Evolutionary conservation across 1,140 invertebrate genomes (phyloP), one percentile per base, ranked within the genome.

Genomic region (Drosophila kepulauana): DNA sequence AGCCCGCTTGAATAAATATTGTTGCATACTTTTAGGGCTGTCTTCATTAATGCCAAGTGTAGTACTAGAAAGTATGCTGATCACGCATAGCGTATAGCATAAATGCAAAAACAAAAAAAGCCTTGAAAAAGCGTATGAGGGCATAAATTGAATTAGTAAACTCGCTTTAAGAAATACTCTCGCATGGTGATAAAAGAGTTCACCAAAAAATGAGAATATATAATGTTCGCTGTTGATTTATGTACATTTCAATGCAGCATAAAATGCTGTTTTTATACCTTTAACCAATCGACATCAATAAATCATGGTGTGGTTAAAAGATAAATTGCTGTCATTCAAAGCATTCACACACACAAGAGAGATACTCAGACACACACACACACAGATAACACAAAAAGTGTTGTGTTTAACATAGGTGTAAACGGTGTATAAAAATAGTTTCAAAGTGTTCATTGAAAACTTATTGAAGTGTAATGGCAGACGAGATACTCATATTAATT

Each of bases 361-460:
- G 1, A 33, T 48, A 45, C 51, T 25, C 15, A 35, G 16, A 41
- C 16, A 30, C 56, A 52, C 16, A 51, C 16, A 51, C n/a, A 41
- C 25, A 57, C 58, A 41, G 4, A 20, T 3, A 43, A 43, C 38
- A 15, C 35, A 73, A 30, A 49, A 38, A 75, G 70, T 86, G 49
- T 66, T 74, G 49, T 69, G 49, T 69, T 75, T 59, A 68, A 72
- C 70, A 75, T 73, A 67, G 75, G 73, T 81, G 77, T 81, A 79
- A 89, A 81, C 62, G 70, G 82, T 81, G 81, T 85, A 79, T 90
- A 89, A 89, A 89, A 81, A 89, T 89, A 90, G 78, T 89, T 85
- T 85, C 81, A 89, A 89, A 89, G 78, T 89, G 78, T 89, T 89
- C 78, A 89, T 89, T 81, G 78, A 89, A 89, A 90, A 89, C 65